A percentile compares a stretch with the other conserved stretches of the same genome.
Conservation (phyloP, 2,888 invertebrate species). For the Clanis bilineata region DNA sequence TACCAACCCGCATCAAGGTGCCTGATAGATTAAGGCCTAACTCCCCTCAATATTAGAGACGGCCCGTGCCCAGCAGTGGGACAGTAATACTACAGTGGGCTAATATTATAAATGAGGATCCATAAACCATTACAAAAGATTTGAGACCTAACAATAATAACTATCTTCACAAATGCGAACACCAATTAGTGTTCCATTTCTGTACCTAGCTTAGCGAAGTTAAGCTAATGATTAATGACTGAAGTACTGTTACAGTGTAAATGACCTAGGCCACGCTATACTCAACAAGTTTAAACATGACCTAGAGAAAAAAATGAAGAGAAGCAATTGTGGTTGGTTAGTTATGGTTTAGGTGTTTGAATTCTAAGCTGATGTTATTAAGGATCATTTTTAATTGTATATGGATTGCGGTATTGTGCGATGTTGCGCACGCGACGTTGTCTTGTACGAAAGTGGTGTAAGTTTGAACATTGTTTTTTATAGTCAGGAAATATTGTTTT, state of each 20-base stretch:
- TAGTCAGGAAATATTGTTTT: no score
- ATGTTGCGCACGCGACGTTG: conserved; percentile 13
- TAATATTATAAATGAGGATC: no score
- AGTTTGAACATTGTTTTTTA: background rate
- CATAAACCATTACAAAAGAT: no score
- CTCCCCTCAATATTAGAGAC: no score
- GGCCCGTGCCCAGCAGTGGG: no score
- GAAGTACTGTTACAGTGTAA: conserved; percentile 4
- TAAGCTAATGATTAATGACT: background rate
- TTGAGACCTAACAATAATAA: background rate
- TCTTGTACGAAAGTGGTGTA: background rate
- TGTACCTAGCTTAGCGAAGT: background rate
- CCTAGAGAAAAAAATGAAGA: conserved; percentile 5
- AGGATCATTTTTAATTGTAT: background rate
- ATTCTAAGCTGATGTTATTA: background rate
- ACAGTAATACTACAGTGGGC: no score
- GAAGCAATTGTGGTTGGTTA: background rate
- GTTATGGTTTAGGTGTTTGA: background rate
- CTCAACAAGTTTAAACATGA: conserved; percentile 10
- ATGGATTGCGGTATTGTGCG: background rate
- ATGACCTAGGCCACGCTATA: background rate
- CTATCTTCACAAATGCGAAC: background rate
- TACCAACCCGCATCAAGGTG: no score
- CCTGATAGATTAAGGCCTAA: no score
- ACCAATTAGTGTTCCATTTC: background rate